Conservation (phyloP, 2,113 vertebrate genomes). For the Sturnira hondurensis region DNA sequence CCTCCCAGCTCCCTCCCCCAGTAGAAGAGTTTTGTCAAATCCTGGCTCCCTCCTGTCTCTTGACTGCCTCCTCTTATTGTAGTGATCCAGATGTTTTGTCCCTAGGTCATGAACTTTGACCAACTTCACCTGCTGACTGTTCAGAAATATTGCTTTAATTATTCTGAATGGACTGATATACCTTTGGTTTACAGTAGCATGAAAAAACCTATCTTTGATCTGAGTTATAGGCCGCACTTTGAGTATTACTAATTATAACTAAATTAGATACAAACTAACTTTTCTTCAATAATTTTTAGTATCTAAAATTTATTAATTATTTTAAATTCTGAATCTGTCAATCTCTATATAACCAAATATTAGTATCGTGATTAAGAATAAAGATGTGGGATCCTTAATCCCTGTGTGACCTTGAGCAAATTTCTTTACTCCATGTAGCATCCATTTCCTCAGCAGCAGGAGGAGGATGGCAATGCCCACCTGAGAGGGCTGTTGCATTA, state of each 20-base stretch:
- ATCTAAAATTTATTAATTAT: background rate
- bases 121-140: background rate
- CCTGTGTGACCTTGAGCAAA: background rate
- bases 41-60: background rate
- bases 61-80: background rate
- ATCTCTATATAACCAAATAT: background rate
- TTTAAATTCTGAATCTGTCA: background rate
- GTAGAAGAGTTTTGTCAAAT: background rate
- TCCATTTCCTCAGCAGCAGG: background rate
- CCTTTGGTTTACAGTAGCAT: background rate
- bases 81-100: background rate
- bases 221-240: no score
- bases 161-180: background rate
- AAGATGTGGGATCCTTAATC: background rate
- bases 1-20: background rate
- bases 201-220: slow-evolving; percentile 33
- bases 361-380: background rate
- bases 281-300: background rate
- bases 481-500: background rate
- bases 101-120: background rate
- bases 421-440: background rate
- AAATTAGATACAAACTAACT: background rate
- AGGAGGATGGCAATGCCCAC: background rate
- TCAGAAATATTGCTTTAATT: background rate
- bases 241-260: no score